A percentile compares a stretch with the other conserved stretches of the same genome.
Evolutionary conservation across 2,797 vertebrate genomes (phyloP).

Genomic region (Acomys russatus): DNA sequence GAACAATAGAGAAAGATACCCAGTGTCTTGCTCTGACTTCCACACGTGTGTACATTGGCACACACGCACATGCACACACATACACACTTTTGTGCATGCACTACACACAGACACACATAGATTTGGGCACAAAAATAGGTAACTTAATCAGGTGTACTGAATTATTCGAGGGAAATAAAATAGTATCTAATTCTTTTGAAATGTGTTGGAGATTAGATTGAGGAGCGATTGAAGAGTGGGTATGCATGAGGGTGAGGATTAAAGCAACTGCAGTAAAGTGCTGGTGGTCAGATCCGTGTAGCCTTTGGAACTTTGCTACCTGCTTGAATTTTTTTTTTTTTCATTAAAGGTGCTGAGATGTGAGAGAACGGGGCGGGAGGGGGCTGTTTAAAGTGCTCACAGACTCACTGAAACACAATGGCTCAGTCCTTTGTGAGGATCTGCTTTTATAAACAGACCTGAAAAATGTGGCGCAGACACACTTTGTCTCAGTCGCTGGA

Average conservation of each 20-base stretch:
- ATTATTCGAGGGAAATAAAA: not conserved
- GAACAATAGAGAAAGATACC: not conserved
- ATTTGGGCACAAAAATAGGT: not conserved
- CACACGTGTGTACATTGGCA: not conserved
- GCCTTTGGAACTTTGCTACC: not conserved
- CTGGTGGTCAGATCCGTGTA: not conserved
- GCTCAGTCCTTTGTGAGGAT: not conserved
- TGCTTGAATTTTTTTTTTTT: slow-evolving; percentile 13
- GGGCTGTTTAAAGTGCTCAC: not conserved
- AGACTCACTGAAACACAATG: not conserved
- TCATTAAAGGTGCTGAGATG: slow-evolving; percentile 15
- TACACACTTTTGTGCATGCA: not conserved
- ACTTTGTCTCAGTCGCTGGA: slow-evolving; percentile 44
- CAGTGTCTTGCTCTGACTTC: not conserved
- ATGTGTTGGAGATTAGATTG: not conserved
- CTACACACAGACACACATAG: not conserved
- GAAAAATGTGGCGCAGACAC: not conserved
- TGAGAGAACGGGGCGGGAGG: not conserved
- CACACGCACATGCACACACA: not conserved
- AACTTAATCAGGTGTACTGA: not conserved
- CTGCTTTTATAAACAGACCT: slow-evolving; percentile 21
- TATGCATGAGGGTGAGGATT: not conserved
- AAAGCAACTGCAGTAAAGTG: not conserved
- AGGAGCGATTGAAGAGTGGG: not conserved
- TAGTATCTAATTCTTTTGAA: slow-evolving; percentile 24